Conservation (phyloP, 92 coral and sea anemone genomes). For the Bergia sp. region DNA sequence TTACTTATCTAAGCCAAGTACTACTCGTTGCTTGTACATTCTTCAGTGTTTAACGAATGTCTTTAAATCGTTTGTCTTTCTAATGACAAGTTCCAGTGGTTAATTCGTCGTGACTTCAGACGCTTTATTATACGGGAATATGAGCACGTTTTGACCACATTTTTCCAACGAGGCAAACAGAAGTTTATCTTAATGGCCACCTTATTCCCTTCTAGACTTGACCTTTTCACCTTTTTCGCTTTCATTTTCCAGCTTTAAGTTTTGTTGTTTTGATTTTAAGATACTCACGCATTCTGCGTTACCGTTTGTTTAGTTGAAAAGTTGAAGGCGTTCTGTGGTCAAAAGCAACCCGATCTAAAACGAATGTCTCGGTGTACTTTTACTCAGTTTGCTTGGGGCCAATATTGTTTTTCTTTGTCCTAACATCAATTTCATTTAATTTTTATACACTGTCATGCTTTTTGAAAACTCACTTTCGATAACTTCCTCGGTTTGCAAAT, state of each 20-base stretch:
- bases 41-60: conserved; percentile 13
- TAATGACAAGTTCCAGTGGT: conserved; percentile 4
- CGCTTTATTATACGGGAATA: conserved; percentile 36
- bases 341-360: neutral
- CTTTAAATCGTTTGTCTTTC: neutral
- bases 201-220: conserved; percentile 26
- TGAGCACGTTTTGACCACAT: neutral
- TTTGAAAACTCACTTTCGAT: too few relatives aligned
- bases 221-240: conserved; percentile 41
- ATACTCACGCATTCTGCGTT: conserved; percentile 35
- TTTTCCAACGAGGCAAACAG: conserved; percentile 26
- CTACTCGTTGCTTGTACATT: conserved; percentile 3
- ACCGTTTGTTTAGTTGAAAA: neutral
- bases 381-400: conserved; percentile 7
- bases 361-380: neutral
- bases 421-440: conserved; percentile 2
- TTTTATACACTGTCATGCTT: neutral
- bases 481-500: conserved; percentile 1
- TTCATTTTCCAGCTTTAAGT: conserved; percentile 25
- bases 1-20: conserved; percentile 9
- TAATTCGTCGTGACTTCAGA: conserved; percentile 18
- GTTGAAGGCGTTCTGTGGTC: neutral
- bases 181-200: conserved; percentile 39
- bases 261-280: conserved; percentile 5
- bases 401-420: conserved; percentile 7